Evolutionary conservation across 2,113 vertebrate genomes (phyloP), one percentile per base, ranked within the genome.

Genomic region (Oreotrochilus melanogaster): DNA sequence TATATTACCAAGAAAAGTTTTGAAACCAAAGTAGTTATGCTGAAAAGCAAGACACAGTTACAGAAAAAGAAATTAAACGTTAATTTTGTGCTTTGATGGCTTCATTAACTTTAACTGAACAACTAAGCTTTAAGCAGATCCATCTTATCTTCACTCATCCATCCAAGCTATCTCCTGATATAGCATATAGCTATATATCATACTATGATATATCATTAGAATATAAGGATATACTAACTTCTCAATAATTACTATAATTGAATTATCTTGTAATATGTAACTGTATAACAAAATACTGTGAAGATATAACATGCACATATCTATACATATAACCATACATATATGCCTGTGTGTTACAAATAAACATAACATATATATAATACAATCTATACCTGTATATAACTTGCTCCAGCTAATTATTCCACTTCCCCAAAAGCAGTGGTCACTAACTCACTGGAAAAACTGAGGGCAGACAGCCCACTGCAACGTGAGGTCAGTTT

Each of bases 171-270:
- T 11, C 33, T 91, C 69, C 60, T 81, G 28, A 91, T 61, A 28
- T 58, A 65, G 31, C 5, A 6, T 48, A 47, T 14, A 76, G 25
- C 22, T 45, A 65, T n/a, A 72, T 42, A 50, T 12, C 88, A 69
- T 33, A 53, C 45, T 82, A 45, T 53, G 1, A 27, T 37, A 61
- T 58, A 28, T 54, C 14, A 11, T 61, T 62, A 62, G 12, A 76
- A 16, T 16, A 45, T 61, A 83, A 91, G 73, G 5, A 66, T 57
- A 79, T 50, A 93, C 58, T 89, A 93, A 15, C 37, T 54, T 66
- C 80, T 50, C 60, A 78, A 43, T 71, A 84, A 81, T 91, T 74
- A 86, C 61, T 87, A 5, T 67, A 81, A 86, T 50, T 76, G 13
- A 72, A 56, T 72, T 61, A 19, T 39, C 4, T 74, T 58, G 78